Conservation (phyloP, 2,888 invertebrate species). For the Lithophane leautieri region DNA sequence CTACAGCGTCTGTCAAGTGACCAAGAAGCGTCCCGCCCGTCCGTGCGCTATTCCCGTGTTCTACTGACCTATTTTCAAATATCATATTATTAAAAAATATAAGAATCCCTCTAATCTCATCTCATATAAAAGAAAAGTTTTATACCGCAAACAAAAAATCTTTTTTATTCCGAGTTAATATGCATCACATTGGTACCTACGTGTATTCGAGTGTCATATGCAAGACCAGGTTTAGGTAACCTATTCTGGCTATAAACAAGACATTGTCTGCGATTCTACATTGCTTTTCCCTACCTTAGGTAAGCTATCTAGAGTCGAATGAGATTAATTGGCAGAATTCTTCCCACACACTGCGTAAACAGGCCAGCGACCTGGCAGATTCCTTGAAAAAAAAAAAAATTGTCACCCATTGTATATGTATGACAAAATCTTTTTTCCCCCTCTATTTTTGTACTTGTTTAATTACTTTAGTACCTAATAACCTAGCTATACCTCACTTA, state of each 20-base stretch:
- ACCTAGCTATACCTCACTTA: not conserved
- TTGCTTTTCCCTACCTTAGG: not conserved
- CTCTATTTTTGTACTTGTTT: too few relatives aligned
- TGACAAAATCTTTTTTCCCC: too few relatives aligned
- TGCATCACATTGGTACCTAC: not conserved
- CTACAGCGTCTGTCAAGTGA: slow-evolving; percentile 26
- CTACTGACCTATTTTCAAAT: slow-evolving; percentile 76
- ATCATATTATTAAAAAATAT: not conserved
- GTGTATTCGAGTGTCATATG: not conserved
- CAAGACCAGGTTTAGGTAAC: not conserved
- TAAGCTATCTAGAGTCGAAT: not conserved
- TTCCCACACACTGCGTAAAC: not conserved
- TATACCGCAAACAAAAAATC: not conserved
- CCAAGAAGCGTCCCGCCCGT: slow-evolving; percentile 37
- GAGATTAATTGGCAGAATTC: not conserved
- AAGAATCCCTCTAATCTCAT: not conserved
- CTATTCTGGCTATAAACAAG: not conserved
- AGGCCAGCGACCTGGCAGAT: not conserved
- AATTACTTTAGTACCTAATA: not conserved
- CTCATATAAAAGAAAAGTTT: not conserved
- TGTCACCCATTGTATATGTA: too few relatives aligned
- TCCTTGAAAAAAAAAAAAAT: too few relatives aligned
- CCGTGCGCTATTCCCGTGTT: slow-evolving; percentile 51
- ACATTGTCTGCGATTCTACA: not conserved
- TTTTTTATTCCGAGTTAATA: not conserved